Conservation (phyloP, 2,888 invertebrate genomes). For the Morinoia aosen region DNA sequence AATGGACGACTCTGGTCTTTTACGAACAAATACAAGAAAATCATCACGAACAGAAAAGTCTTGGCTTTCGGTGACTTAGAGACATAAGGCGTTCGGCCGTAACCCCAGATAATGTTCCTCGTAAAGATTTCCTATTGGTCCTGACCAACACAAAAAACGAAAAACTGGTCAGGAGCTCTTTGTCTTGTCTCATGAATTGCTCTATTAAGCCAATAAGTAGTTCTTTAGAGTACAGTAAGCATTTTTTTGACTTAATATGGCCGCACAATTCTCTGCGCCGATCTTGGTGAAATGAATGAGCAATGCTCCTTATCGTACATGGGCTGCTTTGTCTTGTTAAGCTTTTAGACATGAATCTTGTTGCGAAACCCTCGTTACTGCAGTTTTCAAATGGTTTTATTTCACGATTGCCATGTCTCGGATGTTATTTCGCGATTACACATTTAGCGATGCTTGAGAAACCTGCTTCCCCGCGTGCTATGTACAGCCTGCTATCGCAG, state of each 20-base stretch:
- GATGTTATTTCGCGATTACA: too few relatives aligned
- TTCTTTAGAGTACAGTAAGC: neutral
- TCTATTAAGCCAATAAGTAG: constrained; percentile 42
- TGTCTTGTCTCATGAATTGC: constrained; percentile 43
- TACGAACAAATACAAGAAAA: constrained; percentile 43
- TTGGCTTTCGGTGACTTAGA: constrained; percentile 50
- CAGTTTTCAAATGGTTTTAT: too few relatives aligned
- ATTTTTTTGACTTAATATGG: neutral
- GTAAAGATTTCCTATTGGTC: constrained; percentile 48
- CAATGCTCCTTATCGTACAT: too few relatives aligned
- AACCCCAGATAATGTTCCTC: constrained; percentile 50
- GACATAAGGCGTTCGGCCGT: constrained; percentile 43
- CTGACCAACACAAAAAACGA: constrained; percentile 22
- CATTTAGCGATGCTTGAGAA: too few relatives aligned
- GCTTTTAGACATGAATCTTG: too few relatives aligned
- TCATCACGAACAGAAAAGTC: constrained; percentile 46
- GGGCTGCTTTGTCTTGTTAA: too few relatives aligned
- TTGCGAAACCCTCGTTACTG: too few relatives aligned
- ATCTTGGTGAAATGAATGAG: too few relatives aligned
- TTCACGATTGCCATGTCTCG: too few relatives aligned
- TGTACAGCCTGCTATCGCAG: too few relatives aligned
- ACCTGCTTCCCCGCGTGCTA: too few relatives aligned
- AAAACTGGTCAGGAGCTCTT: constrained; percentile 37
- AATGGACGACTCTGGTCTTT: constrained; percentile 50
- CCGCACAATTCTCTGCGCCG: neutral